Percentiles rank a stretch among this genome's conserved stretches.
Conservation (phyloP, 2,113 vertebrate genomes). For the Hyla sarda region DNA sequence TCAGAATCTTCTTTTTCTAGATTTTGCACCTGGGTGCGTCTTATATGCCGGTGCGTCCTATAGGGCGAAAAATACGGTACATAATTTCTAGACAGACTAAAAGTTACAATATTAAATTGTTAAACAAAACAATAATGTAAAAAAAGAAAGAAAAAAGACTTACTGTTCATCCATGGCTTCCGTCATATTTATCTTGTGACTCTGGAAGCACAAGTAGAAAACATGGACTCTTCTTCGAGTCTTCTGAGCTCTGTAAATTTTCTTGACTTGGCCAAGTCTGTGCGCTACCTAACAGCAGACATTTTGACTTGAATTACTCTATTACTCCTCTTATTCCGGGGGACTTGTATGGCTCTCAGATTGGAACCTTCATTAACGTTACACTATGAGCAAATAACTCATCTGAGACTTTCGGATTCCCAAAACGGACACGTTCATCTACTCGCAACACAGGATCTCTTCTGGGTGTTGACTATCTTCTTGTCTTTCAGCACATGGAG, state of each 20-base stretch:
- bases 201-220: not conserved
- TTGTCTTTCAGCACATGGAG: not conserved
- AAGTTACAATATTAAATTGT: too few species aligned
- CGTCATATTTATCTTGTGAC: not conserved
- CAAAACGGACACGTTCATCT: not conserved
- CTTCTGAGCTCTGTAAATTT: not conserved
- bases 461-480: conserved; percentile 15
- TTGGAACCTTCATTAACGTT: not conserved
- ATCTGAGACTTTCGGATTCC: conserved; percentile 5
- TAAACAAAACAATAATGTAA: too few species aligned
- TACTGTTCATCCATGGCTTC: conserved; percentile 44
- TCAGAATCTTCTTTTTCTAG: too few species aligned
- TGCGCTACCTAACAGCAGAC: conserved; percentile 9
- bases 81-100: too few species aligned
- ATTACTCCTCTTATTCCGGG: not conserved
- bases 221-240: not conserved
- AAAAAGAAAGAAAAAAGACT: not conserved
- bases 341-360: not conserved
- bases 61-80: too few species aligned
- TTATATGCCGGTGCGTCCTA: too few species aligned
- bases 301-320: not conserved
- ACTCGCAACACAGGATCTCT: conserved; percentile 3
- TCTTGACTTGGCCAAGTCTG: not conserved
- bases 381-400: not conserved
- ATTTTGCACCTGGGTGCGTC: too few species aligned